Percentiles rank a stretch among this genome's conserved stretches.
phyloP scores from a whole-genome alignment of 2,113 vertebrate species.

The Pimephales promelas region DNA sequence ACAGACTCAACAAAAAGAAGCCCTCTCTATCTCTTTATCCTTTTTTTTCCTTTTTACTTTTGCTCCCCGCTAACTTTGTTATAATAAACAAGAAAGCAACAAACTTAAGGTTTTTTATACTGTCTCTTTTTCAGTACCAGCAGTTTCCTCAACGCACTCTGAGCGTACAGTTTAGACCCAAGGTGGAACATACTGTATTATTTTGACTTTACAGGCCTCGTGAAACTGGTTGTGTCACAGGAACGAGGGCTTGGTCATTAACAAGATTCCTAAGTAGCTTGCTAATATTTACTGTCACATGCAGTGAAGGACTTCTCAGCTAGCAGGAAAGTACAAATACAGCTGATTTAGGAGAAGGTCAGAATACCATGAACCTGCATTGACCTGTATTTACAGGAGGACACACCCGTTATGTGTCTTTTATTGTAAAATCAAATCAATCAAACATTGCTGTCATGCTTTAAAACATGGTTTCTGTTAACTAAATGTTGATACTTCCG shows the following conservation, averaged over 20 bases:
- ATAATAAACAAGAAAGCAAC: no score
- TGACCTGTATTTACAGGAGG: slow-evolving; percentile 14
- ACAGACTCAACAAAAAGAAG: neutral
- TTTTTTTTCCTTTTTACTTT: neutral
- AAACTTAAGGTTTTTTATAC: no score
- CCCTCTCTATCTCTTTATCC: neutral
- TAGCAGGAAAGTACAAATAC: neutral
- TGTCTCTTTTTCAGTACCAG: neutral
- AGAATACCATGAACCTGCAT: neutral
- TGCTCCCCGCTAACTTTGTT: no score
- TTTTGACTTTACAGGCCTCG: slow-evolving; percentile 35
- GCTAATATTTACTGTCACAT: slow-evolving; percentile 47
- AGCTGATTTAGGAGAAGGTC: slow-evolving; percentile 17
- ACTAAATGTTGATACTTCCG: neutral
- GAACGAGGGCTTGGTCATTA: neutral
- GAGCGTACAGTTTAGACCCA: neutral
- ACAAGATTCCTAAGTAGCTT: neutral
- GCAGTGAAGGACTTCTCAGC: neutral
- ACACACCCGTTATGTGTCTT: neutral
- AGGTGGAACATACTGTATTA: slow-evolving; percentile 23
- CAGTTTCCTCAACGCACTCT: neutral
- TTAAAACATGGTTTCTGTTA: neutral
- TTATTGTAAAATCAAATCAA: neutral
- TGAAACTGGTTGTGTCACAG: slow-evolving; percentile 3
- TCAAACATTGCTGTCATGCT: neutral